A percentile compares a stretch with the other conserved stretches of the same genome.
Evolutionary conservation across 2,797 vertebrate genomes (phyloP).

Genomic region (Propithecus perrieri): DNA sequence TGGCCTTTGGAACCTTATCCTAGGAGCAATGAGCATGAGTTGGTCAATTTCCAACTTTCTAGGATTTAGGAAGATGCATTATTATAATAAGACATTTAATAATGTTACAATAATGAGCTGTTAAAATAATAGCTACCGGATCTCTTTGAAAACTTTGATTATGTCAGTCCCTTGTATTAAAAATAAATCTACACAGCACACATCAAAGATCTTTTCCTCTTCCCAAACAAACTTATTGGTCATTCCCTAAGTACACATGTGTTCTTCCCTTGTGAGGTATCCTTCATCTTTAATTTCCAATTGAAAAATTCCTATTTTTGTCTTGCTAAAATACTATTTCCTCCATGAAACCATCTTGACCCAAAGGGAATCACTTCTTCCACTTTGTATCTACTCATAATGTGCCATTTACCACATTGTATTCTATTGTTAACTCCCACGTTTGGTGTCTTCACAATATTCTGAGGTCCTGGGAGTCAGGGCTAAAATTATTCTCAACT

Average conservation of each 20-base stretch:
- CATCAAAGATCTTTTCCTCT: neutral
- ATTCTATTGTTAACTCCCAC: neutral
- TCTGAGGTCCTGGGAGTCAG: neutral
- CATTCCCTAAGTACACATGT: neutral
- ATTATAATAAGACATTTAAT: neutral
- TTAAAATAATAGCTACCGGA: neutral
- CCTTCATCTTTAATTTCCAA: neutral
- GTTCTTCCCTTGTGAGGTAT: neutral
- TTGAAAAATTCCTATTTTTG: neutral
- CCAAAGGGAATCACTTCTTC: neutral
- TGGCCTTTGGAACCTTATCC: neutral
- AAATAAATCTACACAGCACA: neutral
- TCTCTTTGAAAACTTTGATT: neutral
- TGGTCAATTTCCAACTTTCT: neutral
- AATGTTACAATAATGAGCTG: neutral
- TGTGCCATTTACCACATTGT: rapidly evolving
- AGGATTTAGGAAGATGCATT: neutral
- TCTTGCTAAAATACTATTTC: neutral
- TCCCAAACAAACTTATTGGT: neutral
- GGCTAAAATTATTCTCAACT: neutral
- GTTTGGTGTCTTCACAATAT: neutral
- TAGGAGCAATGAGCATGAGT: neutral
- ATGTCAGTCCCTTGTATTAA: neutral
- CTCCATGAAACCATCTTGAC: neutral
- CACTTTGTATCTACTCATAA: neutral